Evolutionary conservation across 2,888 invertebrate species (phyloP), one percentile per base, ranked within the genome.

Genomic region (Campoplex capitator): DNA sequence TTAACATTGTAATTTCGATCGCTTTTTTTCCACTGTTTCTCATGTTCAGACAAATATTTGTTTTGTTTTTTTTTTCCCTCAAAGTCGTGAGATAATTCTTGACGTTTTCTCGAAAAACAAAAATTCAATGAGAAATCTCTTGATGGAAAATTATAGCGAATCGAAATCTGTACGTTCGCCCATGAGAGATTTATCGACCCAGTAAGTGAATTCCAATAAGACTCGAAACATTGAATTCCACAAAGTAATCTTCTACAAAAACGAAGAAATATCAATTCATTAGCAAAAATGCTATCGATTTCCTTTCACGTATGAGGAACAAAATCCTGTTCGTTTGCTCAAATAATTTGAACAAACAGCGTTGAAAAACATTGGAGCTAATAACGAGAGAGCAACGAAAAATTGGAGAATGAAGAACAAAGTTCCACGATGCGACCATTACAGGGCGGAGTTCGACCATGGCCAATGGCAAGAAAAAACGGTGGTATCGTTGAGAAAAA

Each of bases 401-500:
- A 62, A 62, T 13, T 16, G 32, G 62, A 62, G 62, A 65, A 75
- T 54, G 51, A 84, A 75, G 62, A 75, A 76, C 58, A 76, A 71
- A 56, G 48, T 76, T 81, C 38, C 54, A 38, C 38, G 73, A 67
- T 48, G 67, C 56, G 67, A 73, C 73, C 71, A 85, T 85, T 81
- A 3, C 48, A 56, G 67, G 77, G 78, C 77, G 82, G 77, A 81
- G 85, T 78, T 74, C n/a, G 67, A 16, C 62, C 48, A 67, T 58
- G 77, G 65, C 77, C 67, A 85, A 82, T 85, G 76, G 80, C 70
- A 80, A 81, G 35, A 56, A 71, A 80, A 80, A 70, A 81, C 80
- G 71, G 54, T 48, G 38, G 51, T 73, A 68, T 73, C 82, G 73
- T 68, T 74, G 77, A 58, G 28, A 54, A 67, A 38, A 1, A 71